Evolutionary conservation across 1,140 invertebrate genomes (phyloP).

Genomic region (Brachionus manjavacas): DNA sequence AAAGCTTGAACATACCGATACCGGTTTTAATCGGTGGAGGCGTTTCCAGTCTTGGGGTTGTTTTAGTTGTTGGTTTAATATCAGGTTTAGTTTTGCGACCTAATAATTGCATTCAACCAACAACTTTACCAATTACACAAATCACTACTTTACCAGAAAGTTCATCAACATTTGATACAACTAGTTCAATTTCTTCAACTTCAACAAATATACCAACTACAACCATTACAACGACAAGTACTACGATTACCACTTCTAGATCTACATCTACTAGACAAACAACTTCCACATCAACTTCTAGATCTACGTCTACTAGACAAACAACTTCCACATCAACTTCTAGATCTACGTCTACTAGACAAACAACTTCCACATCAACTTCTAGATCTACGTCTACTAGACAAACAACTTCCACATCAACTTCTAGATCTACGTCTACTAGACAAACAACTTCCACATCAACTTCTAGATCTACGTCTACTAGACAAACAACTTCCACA

Average conservation of each 20-base stretch:
- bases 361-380: not conserved
- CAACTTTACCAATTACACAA: not conserved
- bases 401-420: too few species aligned
- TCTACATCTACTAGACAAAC: not conserved
- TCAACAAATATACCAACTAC: not conserved
- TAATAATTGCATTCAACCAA: constrained; percentile 26
- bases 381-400: too few species aligned
- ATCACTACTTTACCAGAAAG: not conserved
- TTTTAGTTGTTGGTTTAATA: not conserved
- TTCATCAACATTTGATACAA: not conserved
- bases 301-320: too few species aligned
- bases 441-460: too few species aligned
- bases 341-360: not conserved
- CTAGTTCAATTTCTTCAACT: not conserved
- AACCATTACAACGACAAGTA: not conserved
- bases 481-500: not conserved
- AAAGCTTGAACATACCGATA: not conserved
- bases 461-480: not conserved
- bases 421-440: not conserved
- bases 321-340: not conserved
- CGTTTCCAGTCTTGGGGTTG: not conserved
- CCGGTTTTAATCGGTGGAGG: not conserved
- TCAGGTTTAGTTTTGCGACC: constrained; percentile 26
- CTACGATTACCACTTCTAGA: not conserved
- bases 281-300: not conserved